Evolutionary conservation across 2,888 invertebrate genomes (phyloP), one percentile per base, ranked within the genome.

Genomic region (Cephus spinipes): DNA sequence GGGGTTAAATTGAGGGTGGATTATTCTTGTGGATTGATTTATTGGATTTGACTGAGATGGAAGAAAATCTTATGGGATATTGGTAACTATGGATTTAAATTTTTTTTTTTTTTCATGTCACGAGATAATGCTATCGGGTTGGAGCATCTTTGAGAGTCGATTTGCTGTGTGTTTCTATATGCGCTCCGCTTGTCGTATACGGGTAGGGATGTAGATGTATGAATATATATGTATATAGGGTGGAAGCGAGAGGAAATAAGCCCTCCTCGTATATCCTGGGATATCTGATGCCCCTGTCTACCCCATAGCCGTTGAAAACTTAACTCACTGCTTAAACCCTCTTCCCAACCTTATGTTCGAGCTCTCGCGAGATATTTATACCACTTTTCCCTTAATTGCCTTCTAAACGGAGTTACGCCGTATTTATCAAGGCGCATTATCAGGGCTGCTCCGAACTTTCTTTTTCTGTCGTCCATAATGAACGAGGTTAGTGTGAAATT

Each of bases 381-480:
- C 83, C 86, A 83, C 87, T 87, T 83, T 84, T 81, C 85, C 84
- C 87, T 89, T 88, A 89, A 89, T 89, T 88, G 87, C 88, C 81
- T 82, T 81, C 76, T 82, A 85, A 86, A 86, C 87, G 84, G 85
- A 88, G 85, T 87, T 87, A 77, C 82, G 80, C 83, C 80, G 86
- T 87, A 89, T 88, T 88, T 88, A 89, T 86, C 88, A 83, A 77
- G 79, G 82, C 81, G 83, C 82, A 82, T 82, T 82, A 84, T 85
- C 85, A 81, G 83, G 79, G 77, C 82, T 83, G 23, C 55, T 55
- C 2, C 55, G 80, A 82, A 83, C 80, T 33, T 33, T 32, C 11
- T 33, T 71, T 71, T 33, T 9, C 23, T 33, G 6, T 31, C 31
- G 11, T 32, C 31, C 31, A 31, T 71, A 71, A 71, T 31, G 71